phyloP scores from a whole-genome alignment of 1,140 invertebrate genomes.

The Polypedilum vanderplanki region DNA sequence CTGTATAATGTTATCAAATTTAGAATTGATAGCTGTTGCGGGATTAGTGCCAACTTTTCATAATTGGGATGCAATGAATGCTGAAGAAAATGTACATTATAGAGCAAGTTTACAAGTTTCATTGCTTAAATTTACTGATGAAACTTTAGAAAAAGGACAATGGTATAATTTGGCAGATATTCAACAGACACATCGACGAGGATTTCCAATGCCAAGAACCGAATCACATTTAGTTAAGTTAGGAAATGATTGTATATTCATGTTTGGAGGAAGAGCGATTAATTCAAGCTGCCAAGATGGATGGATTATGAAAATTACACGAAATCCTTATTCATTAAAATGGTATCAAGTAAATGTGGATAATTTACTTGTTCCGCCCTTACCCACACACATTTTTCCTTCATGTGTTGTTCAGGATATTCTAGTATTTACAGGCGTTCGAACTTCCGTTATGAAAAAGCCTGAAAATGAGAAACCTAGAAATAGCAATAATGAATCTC shows the following conservation, averaged over 20 bases:
- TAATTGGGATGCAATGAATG: constrained; percentile 16
- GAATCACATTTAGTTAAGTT: constrained; percentile 8
- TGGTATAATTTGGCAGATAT: not conserved
- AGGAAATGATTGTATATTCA: not conserved
- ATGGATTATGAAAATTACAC: not conserved
- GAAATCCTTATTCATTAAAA: not conserved
- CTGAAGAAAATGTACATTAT: not conserved
- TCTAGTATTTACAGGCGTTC: not conserved
- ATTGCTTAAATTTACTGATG: not conserved
- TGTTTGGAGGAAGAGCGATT: not conserved
- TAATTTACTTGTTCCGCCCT: not conserved
- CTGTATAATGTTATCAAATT: not conserved
- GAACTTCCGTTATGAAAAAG: not conserved
- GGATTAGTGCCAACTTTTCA: not conserved
- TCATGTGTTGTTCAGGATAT: not conserved
- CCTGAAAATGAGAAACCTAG: not conserved
- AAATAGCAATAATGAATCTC: not conserved
- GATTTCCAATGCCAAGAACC: not conserved
- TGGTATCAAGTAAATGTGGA: not conserved
- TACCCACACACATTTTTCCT: not conserved
- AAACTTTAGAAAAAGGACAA: not conserved
- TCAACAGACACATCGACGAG: not conserved
- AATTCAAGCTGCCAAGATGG: not conserved
- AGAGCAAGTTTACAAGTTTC: not conserved
- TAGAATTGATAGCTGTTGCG: not conserved